Percentiles rank a stretch among this genome's conserved stretches.
Conservation (phyloP, 92 coral and sea anemone genomes). For the Blastomussa wellsi region DNA sequence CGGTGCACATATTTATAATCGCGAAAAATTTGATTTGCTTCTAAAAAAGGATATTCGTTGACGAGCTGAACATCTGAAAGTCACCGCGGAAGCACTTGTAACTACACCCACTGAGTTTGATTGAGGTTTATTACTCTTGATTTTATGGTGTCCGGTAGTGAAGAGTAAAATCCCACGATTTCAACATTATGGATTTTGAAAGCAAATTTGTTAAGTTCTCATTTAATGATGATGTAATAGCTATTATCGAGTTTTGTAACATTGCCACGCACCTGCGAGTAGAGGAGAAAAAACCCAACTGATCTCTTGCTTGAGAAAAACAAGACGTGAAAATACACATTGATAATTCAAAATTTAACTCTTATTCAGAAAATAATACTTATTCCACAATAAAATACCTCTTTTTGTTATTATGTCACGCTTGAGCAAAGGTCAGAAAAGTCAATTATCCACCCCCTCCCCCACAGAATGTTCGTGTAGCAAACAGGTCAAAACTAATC, state of each 20-base stretch:
- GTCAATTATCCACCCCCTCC: neutral
- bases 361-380: neutral
- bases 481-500: neutral
- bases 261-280: neutral
- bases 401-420: neutral
- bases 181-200: neutral
- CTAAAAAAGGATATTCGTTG: conserved; percentile 39
- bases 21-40: neutral
- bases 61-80: neutral
- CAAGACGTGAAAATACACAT: neutral
- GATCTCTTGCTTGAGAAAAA: neutral
- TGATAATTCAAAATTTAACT: neutral
- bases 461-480: neutral
- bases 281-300: neutral
- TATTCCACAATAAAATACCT: neutral
- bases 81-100: conserved; percentile 17
- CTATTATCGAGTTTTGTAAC: neutral
- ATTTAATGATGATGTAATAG: conserved; percentile 5
- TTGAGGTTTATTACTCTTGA: neutral
- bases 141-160: neutral
- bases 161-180: neutral
- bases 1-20: conserved; percentile 19
- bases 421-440: neutral
- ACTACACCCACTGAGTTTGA: neutral
- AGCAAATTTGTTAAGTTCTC: neutral